Evolutionary conservation across 2,113 vertebrate genomes (phyloP).

Genomic region (Gallinago undulata): DNA sequence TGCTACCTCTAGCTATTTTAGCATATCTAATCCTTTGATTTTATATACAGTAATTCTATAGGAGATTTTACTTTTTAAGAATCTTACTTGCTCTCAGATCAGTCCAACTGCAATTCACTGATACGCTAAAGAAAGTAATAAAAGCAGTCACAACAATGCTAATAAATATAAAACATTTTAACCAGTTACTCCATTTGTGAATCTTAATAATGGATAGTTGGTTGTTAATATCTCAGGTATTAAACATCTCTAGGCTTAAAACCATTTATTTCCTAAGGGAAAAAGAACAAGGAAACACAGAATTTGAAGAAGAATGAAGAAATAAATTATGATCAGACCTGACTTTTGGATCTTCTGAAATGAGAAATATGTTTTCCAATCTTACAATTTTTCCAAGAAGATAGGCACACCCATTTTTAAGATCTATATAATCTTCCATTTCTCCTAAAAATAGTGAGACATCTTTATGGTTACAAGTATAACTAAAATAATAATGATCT

Average conservation of each 20-base stretch:
- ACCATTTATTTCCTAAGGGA: background rate
- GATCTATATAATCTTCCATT: background rate
- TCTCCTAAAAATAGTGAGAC: background rate
- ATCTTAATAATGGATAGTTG: background rate
- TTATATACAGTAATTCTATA: background rate
- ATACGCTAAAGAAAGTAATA: background rate
- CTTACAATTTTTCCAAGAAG: background rate
- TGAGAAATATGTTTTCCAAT: background rate
- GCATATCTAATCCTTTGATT: background rate
- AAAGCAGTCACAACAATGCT: background rate
- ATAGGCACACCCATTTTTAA: background rate
- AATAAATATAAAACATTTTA: background rate
- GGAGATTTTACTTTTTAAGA: background rate
- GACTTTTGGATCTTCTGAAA: background rate
- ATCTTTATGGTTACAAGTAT: background rate
- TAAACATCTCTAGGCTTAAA: background rate
- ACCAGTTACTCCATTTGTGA: background rate
- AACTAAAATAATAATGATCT: background rate
- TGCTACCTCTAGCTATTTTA: background rate
- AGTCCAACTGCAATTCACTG: background rate
- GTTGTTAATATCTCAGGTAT: background rate
- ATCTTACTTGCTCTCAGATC: background rate
- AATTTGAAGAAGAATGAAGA: background rate
- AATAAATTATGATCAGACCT: background rate
- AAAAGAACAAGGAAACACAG: background rate